Percentiles rank a stretch among this genome's conserved stretches.
These are phyloP conservation scores for Neosalanx taihuensis DNA, from an alignment of 2,797 vertebrate genomes.

Conservation along the genomic window DNA sequence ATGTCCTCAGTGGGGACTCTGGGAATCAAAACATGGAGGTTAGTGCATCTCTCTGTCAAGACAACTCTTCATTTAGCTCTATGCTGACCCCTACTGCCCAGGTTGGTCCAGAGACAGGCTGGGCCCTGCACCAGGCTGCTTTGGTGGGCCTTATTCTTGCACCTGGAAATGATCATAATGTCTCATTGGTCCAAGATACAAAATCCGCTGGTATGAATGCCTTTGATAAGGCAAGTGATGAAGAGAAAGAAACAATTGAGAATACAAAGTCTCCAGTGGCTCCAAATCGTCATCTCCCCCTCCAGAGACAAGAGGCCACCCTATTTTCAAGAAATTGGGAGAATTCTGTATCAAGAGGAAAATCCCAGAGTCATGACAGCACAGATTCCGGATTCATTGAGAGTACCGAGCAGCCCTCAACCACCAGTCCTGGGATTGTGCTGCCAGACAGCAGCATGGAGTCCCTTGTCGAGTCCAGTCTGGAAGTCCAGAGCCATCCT, in stretches of 20 bases:
- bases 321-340: slow-evolving; percentile 82
- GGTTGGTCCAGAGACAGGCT: slow-evolving; percentile 29
- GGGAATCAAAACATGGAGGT: slow-evolving; percentile 47
- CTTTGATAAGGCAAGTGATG: slow-evolving; percentile 21
- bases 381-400: slow-evolving; percentile 96
- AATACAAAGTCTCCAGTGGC: slow-evolving; percentile 29
- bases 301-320: slow-evolving; percentile 82
- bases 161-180: slow-evolving; percentile 33
- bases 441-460: slow-evolving; percentile 75
- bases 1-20: slow-evolving; percentile 48
- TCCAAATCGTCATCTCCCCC: slow-evolving; percentile 64
- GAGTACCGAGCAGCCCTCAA: slow-evolving; percentile 79
- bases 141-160: slow-evolving; percentile 44
- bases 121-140: slow-evolving; percentile 40
- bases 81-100: slow-evolving; percentile 21
- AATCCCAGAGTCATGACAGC: slow-evolving; percentile 82
- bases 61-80: slow-evolving; percentile 13
- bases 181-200: slow-evolving; percentile 7
- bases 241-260: slow-evolving; percentile 23
- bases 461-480: slow-evolving; percentile 63
- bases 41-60: slow-evolving; percentile 21
- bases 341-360: slow-evolving; percentile 56
- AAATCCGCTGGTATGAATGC: slow-evolving; percentile 28
- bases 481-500: slow-evolving; percentile 51
- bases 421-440: slow-evolving; percentile 72